Conservation (phyloP, 2,113 vertebrate species). For the Fukomys damarensis region DNA sequence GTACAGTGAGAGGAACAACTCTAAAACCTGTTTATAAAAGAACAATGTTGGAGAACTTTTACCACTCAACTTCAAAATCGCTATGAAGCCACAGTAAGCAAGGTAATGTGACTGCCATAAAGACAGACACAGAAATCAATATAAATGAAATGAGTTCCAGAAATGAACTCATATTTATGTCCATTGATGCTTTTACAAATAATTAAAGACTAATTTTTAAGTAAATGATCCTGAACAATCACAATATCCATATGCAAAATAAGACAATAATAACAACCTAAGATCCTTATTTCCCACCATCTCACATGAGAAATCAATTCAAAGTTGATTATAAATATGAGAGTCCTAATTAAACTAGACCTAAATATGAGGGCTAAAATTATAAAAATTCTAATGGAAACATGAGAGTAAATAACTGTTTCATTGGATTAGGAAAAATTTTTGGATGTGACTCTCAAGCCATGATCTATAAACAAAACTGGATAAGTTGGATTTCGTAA, state of each 20-base stretch:
- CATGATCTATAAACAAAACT: constrained; percentile 8
- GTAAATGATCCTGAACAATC: background rate
- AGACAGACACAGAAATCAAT: background rate
- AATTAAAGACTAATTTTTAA: background rate
- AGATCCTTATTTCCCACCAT: background rate
- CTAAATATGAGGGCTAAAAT: background rate
- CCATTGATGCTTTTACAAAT: constrained; percentile 4
- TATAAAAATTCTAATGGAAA: constrained; percentile 7
- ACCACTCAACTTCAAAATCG: background rate
- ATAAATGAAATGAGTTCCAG: background rate
- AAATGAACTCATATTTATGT: background rate
- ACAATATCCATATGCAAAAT: background rate
- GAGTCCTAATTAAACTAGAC: background rate
- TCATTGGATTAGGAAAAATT: background rate
- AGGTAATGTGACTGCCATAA: background rate
- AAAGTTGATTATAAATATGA: background rate
- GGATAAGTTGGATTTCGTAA: background rate
- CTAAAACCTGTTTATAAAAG: background rate
- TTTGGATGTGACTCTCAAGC: background rate
- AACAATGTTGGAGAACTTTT: background rate
- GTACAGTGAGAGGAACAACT: background rate
- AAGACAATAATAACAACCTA: background rate
- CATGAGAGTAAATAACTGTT: background rate
- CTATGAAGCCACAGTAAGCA: background rate
- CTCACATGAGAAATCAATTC: background rate